Conservation (phyloP, 92 coral and sea anemone species). For the Heliopora coerulea region DNA sequence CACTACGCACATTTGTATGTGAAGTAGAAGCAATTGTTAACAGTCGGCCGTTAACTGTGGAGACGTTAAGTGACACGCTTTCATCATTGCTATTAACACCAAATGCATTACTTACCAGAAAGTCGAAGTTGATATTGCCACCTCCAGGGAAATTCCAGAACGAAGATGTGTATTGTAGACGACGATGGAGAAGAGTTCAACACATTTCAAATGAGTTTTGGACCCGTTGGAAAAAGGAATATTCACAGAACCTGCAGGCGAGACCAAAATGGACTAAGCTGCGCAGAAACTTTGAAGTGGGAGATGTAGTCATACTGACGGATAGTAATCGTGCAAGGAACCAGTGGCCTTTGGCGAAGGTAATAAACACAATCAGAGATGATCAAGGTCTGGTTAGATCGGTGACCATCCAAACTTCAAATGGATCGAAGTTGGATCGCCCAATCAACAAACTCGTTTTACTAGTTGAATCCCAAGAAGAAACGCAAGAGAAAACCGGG, state of each 20-base stretch:
- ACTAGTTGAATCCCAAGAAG: conserved; percentile 34
- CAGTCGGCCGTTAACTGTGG: background rate
- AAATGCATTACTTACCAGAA: conserved; percentile 9
- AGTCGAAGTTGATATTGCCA: conserved; percentile 17
- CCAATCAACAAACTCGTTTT: conserved; percentile 56
- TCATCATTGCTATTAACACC: conserved; percentile 3
- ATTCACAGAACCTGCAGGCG: conserved; percentile 11
- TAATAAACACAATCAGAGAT: background rate
- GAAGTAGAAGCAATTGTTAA: conserved; percentile 15
- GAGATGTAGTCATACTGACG: conserved; percentile 17
- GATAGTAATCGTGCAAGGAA: conserved; percentile 13
- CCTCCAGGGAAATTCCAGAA: conserved; percentile 18
- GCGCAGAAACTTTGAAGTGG: conserved; percentile 12
- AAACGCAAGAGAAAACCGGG: too few species aligned
- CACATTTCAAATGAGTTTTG: conserved; percentile 20
- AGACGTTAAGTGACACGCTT: conserved; percentile 9
- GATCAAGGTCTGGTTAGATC: conserved; percentile 1
- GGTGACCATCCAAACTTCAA: background rate
- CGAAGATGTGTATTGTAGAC: conserved; percentile 5
- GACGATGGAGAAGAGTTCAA: conserved; percentile 20
- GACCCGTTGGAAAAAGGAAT: conserved; percentile 19
- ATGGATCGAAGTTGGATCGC: conserved; percentile 45
- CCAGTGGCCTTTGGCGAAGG: conserved; percentile 7
- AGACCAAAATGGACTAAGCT: conserved; percentile 14
- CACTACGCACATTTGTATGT: background rate